Conservation (phyloP, 2,797 vertebrate genomes). For the Eptatretus atami region DNA sequence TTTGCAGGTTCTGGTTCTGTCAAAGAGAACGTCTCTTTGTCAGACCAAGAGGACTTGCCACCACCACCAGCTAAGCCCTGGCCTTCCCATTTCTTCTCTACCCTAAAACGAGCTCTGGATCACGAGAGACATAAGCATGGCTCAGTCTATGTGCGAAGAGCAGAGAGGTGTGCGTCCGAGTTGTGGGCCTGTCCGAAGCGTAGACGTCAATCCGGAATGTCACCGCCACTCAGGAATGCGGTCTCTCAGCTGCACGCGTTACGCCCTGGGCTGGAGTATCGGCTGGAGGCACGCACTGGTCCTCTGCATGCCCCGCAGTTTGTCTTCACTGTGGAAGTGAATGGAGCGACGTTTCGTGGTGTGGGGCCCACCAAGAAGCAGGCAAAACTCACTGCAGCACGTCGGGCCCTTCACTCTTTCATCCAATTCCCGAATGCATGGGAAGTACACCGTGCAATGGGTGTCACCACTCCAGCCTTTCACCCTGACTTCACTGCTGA, state of each 20-base stretch:
- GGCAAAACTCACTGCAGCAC: conserved; percentile 77
- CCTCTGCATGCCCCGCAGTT: conserved; percentile 76
- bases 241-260: conserved; percentile 86
- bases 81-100: background rate
- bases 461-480: conserved; percentile 61
- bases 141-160: background rate
- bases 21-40: background rate
- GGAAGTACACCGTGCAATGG: conserved; percentile 71
- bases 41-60: background rate
- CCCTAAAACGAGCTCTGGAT: background rate
- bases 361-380: conserved; percentile 89
- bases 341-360: conserved; percentile 68
- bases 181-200: background rate
- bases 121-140: background rate
- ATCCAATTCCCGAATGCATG: conserved; percentile 80
- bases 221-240: conserved; percentile 35
- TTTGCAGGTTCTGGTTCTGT: background rate
- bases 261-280: conserved; percentile 63
- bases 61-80: background rate
- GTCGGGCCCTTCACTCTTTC: conserved; percentile 67
- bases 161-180: background rate
- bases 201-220: background rate
- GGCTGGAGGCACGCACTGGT: conserved; percentile 65
- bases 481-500: conserved; percentile 26
- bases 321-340: conserved; percentile 71